phyloP scores from a whole-genome alignment of 1,140 invertebrate genomes.

The Papilio polytes region DNA sequence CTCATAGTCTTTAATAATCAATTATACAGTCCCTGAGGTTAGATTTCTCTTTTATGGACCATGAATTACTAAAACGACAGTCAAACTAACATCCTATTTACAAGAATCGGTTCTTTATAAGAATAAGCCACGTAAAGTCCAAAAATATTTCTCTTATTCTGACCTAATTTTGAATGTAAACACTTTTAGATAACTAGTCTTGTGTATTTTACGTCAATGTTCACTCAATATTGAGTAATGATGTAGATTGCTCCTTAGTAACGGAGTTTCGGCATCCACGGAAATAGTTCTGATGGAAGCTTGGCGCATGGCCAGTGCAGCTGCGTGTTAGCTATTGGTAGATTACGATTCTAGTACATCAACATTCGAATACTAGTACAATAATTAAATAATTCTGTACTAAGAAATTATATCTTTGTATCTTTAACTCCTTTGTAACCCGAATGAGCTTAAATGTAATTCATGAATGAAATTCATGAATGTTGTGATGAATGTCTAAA shows the following conservation, averaged over 20 bases:
- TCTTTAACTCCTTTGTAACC: not conserved
- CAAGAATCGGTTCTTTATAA: not conserved
- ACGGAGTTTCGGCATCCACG: conserved; percentile 7
- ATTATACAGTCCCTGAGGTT: not conserved
- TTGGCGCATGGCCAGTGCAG: conserved; percentile 14
- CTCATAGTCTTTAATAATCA: not conserved
- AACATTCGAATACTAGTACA: not conserved
- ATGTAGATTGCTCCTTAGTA: conserved; percentile 20
- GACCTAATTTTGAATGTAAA: not conserved
- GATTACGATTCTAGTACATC: not conserved
- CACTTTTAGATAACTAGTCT: not conserved
- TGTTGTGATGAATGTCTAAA: too few species aligned
- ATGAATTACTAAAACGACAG: too few species aligned
- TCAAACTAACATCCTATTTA: too few species aligned
- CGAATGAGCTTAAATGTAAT: too few species aligned
- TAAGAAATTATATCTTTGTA: not conserved
- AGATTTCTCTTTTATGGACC: not conserved
- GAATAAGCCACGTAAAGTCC: not conserved
- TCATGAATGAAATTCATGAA: too few species aligned
- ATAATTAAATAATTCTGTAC: not conserved
- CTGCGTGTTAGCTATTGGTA: not conserved
- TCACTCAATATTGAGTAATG: conserved; percentile 10
- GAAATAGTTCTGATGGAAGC: conserved; percentile 31
- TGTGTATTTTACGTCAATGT: not conserved
- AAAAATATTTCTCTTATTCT: not conserved